Evolutionary conservation across 1,140 invertebrate genomes (phyloP).

Genomic region (Drosophila pachea): DNA sequence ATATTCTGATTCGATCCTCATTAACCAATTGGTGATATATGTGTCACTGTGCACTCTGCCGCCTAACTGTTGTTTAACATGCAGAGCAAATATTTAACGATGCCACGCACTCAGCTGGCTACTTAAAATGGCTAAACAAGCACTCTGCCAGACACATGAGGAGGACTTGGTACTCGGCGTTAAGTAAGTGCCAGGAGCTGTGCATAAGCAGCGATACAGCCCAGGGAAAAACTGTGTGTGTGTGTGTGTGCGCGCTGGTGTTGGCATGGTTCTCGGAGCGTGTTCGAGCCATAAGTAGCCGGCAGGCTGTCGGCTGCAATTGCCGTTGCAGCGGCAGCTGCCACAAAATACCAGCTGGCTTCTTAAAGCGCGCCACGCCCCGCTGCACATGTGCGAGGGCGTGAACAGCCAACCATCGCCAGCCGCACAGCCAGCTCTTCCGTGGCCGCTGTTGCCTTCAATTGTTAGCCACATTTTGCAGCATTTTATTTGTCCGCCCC

Average conservation of each 20-base stretch:
- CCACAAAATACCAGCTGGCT: constrained; percentile 28
- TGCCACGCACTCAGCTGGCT: constrained; percentile 30
- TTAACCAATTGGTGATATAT: not conserved
- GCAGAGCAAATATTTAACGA: constrained; percentile 29
- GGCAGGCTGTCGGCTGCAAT: constrained; percentile 54
- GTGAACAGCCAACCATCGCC: constrained; percentile 1
- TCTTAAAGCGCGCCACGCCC: constrained; percentile 39
- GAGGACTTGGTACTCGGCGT: constrained; percentile 49
- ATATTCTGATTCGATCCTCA: not conserved
- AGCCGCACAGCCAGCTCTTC: not conserved
- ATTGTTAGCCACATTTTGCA: constrained; percentile 56
- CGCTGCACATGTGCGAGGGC: constrained; percentile 33
- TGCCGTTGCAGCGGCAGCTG: constrained; percentile 20
- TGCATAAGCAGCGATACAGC: constrained; percentile 65
- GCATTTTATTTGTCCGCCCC: constrained; percentile 61
- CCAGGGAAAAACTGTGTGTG: constrained; percentile 37
- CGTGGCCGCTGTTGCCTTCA: constrained; percentile 15
- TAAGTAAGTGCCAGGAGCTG: constrained; percentile 66
- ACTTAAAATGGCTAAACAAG: constrained; percentile 34
- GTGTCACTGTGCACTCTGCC: not conserved
- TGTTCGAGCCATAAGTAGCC: constrained; percentile 60
- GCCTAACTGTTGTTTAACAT: constrained; percentile 21
- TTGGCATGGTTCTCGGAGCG: constrained; percentile 46
- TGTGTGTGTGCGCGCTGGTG: constrained; percentile 14
- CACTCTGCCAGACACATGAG: constrained; percentile 14